Evolutionary conservation across 1,140 invertebrate genomes (phyloP).

Genomic region (Ctenoplectra terminalis): DNA sequence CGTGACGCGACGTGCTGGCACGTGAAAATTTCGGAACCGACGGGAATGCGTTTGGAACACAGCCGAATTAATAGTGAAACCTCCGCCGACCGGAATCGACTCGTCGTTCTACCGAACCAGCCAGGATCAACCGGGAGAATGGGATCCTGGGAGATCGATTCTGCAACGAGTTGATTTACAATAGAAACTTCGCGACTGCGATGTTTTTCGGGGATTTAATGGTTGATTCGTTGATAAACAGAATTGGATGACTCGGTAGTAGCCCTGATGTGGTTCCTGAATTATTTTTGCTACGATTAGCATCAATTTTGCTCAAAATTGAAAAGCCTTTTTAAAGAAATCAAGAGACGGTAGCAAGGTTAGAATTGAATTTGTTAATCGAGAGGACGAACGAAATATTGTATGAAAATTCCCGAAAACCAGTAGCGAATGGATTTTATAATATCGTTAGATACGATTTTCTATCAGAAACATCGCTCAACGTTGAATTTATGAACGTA

Average conservation of each 20-base stretch:
- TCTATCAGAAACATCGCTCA: too few species aligned
- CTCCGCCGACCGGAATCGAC: background rate
- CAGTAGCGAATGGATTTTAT: too few species aligned
- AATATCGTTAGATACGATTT: too few species aligned
- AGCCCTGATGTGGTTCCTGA: too few species aligned
- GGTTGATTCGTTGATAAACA: background rate
- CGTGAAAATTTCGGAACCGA: constrained; percentile 33
- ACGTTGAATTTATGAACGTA: too few species aligned
- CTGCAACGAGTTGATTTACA: background rate
- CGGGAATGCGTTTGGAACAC: constrained; percentile 25
- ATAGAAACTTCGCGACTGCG: background rate
- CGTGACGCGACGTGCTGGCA: constrained; percentile 39
- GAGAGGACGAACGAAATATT: too few species aligned
- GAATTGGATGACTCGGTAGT: background rate
- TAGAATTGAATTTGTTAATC: too few species aligned
- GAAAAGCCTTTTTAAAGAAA: too few species aligned
- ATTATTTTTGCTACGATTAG: too few species aligned
- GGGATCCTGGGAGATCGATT: constrained; percentile 5
- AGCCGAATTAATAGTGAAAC: constrained; percentile 26
- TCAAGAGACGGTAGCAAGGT: too few species aligned
- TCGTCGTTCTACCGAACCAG: background rate
- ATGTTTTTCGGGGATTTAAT: background rate
- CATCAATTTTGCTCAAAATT: too few species aligned
- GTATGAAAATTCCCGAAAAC: too few species aligned
- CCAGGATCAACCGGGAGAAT: background rate